phyloP scores from a whole-genome alignment of 92 coral and sea anemone genomes.

The Porites divaricata region DNA sequence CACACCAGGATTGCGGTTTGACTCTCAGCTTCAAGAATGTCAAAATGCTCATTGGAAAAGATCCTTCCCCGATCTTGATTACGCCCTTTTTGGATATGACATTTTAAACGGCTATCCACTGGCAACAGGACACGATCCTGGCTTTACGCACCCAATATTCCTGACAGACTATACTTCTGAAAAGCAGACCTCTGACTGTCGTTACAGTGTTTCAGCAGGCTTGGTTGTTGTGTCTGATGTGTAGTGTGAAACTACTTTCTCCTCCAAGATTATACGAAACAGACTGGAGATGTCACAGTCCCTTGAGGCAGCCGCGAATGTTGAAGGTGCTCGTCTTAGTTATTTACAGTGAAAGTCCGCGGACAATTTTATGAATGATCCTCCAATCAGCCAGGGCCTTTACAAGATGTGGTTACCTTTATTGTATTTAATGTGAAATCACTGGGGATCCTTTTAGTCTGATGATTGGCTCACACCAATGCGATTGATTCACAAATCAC shows the following conservation, averaged over 20 bases:
- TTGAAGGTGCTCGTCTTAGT: slow-evolving; percentile 38
- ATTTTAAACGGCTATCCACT: slow-evolving; percentile 60
- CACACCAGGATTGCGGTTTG: slow-evolving; percentile 27
- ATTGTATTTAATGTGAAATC: too few relatives aligned
- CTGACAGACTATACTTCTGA: slow-evolving; percentile 41
- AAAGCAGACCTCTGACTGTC: slow-evolving; percentile 50
- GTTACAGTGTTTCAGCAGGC: slow-evolving; percentile 58
- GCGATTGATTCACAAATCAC: too few relatives aligned
- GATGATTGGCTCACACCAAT: too few relatives aligned
- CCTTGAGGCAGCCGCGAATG: slow-evolving; percentile 52
- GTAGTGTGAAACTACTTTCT: slow-evolving; percentile 67
- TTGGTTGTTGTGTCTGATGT: slow-evolving; percentile 62
- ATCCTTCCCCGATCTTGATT: slow-evolving; percentile 67
- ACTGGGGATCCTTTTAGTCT: too few relatives aligned
- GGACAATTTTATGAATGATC: too few relatives aligned
- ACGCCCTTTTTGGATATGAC: slow-evolving; percentile 67
- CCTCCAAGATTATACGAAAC: slow-evolving; percentile 62
- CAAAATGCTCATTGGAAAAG: slow-evolving; percentile 33
- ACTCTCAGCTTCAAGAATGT: slow-evolving; percentile 47
- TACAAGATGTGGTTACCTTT: too few relatives aligned
- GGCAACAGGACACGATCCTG: slow-evolving; percentile 71
- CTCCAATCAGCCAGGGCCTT: too few relatives aligned
- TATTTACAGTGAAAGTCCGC: not conserved
- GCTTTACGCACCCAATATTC: slow-evolving; percentile 71
- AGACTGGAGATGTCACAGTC: slow-evolving; percentile 58